These are phyloP conservation scores for Reinhardtius hippoglossoides DNA, from an alignment of 2,113 vertebrate species.

Conservation along the genomic window DNA sequence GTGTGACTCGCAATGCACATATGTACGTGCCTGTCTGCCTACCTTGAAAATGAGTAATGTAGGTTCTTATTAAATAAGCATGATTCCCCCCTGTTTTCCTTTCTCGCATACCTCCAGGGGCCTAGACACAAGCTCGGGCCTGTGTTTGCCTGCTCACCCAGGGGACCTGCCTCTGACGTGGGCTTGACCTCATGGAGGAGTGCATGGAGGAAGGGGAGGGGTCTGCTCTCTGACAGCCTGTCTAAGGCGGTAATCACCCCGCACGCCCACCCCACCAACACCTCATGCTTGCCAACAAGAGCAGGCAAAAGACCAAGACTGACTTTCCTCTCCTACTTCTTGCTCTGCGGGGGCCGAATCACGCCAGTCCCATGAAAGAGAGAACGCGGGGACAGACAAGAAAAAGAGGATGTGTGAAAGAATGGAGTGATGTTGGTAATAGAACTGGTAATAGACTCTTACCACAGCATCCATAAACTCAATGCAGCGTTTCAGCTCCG, in stretches of 20 bases:
- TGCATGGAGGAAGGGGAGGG: conserved; percentile 62
- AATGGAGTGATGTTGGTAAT: not conserved
- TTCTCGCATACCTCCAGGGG: conserved; percentile 74
- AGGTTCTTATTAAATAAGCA: conserved; percentile 69
- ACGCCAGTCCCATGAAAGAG: conserved; percentile 25
- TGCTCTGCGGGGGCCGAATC: conserved; percentile 10
- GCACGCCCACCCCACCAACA: conserved; percentile 46
- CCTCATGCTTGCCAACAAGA: conserved; percentile 54
- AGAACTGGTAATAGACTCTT: conserved; percentile 62
- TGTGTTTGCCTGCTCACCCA: conserved; percentile 74
- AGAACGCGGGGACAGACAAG: conserved; percentile 3
- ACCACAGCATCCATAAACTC: conserved; percentile 94
- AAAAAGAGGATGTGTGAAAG: conserved; percentile 1
- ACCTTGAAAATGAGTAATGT: conserved; percentile 52
- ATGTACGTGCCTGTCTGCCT: conserved; percentile 9
- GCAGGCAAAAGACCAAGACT: conserved; percentile 23
- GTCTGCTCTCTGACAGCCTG: conserved; percentile 65
- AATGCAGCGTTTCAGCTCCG: conserved; percentile 86
- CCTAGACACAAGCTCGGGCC: conserved; percentile 72
- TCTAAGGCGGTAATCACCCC: conserved; percentile 67
- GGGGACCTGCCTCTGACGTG: conserved; percentile 74
- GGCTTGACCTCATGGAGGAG: conserved; percentile 75
- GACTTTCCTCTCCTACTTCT: conserved; percentile 30
- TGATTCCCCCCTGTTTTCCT: conserved; percentile 59
- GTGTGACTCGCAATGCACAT: not conserved